Evolutionary conservation across 2,797 vertebrate genomes (phyloP).

Genomic region (Neosilurus mollespiculum): DNA sequence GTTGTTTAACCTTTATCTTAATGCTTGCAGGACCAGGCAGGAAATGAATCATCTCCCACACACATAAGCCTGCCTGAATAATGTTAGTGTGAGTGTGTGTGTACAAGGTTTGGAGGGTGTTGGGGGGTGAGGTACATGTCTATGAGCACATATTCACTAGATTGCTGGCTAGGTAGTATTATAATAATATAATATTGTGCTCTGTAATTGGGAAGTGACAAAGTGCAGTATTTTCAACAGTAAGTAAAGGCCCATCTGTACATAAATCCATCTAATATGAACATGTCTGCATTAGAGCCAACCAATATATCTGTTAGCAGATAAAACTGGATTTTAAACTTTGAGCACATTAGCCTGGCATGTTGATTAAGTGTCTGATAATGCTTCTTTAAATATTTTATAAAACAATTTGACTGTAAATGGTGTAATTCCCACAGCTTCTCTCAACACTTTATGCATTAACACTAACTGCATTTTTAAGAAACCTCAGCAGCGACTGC

Average conservation of each 20-base stretch:
- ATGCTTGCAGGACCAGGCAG: neutral
- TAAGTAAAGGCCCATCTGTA: neutral
- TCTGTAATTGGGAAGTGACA: neutral
- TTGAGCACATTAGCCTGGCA: neutral
- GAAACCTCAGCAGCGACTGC: no score
- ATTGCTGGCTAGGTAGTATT: neutral
- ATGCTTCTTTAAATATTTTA: neutral
- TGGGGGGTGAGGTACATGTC: neutral
- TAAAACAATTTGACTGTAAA: neutral
- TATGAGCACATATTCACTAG: neutral
- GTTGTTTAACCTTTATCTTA: slow-evolving; percentile 18
- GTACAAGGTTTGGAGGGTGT: neutral
- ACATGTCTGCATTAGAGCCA: neutral
- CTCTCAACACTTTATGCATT: no score
- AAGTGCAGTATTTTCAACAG: neutral
- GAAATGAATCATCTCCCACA: slow-evolving; percentile 4
- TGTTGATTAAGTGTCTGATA: neutral
- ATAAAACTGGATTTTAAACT: neutral
- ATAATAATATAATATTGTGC: neutral
- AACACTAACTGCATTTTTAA: no score
- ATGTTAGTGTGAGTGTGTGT: slow-evolving; percentile 1
- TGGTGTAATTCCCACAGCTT: neutral
- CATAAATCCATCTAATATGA: neutral
- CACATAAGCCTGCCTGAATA: neutral
- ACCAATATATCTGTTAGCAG: neutral